A percentile compares a stretch with the other conserved stretches of the same genome.
Conservation (phyloP, 2,797 vertebrate genomes). For the Anisognathus igniventris region DNA sequence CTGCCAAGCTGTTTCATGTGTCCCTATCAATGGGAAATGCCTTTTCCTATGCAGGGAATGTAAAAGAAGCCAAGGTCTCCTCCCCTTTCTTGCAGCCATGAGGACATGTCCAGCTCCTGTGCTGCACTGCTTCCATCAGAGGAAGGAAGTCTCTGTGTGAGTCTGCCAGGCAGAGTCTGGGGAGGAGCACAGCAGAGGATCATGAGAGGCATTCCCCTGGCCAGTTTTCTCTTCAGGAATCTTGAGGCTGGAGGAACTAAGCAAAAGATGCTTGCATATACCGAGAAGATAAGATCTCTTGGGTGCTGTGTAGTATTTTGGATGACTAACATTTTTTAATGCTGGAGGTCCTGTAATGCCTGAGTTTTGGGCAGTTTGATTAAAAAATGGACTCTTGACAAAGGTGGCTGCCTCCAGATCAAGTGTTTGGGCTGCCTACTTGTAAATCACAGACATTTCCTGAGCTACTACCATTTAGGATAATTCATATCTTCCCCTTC, state of each 20-base stretch:
- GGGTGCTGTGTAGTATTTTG: not conserved
- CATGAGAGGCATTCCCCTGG: accelerated
- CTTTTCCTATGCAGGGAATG: not conserved
- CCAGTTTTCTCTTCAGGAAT: not conserved
- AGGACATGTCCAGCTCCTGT: not conserved
- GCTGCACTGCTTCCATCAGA: not conserved
- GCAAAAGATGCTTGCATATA: not conserved
- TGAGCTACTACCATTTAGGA: not conserved
- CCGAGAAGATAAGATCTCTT: not conserved
- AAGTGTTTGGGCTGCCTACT: not conserved
- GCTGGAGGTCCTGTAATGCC: not conserved
- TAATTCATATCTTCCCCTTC: not conserved
- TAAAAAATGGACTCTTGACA: constrained; percentile 17
- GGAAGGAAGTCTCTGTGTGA: not conserved
- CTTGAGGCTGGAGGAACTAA: not conserved
- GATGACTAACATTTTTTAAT: not conserved
- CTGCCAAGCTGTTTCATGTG: not conserved
- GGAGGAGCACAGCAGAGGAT: not conserved
- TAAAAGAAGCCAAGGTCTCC: not conserved
- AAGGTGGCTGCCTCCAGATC: not conserved
- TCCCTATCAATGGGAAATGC: not conserved
- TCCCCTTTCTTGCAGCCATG: not conserved
- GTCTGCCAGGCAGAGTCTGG: not conserved
- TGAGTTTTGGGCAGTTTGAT: not conserved
- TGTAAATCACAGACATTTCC: not conserved